These are phyloP conservation scores for Gonocerus acuteangulatus DNA, from an alignment of 2,888 invertebrate genomes.

Conservation along the genomic window DNA sequence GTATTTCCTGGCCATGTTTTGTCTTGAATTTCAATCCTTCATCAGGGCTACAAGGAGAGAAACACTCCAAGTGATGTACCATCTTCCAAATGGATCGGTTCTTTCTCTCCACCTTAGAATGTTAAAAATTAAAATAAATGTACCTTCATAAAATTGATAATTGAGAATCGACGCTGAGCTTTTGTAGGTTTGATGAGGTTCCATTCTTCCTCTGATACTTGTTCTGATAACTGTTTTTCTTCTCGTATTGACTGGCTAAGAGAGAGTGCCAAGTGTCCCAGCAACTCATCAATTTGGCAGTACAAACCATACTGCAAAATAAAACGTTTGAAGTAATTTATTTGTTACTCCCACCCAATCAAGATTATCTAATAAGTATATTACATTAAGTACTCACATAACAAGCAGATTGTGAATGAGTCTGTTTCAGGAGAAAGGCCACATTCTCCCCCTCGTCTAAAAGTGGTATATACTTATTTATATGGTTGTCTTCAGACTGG, in stretches of 20 bases:
- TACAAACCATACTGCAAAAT: constrained; percentile 46
- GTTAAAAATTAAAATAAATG: no score
- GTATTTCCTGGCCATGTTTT: no score
- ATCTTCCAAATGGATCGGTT: no score
- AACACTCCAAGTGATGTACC: no score
- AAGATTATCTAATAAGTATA: no score
- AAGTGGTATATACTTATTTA: constrained; percentile 48
- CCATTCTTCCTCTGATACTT: constrained; percentile 79
- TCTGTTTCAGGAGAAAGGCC: constrained; percentile 50
- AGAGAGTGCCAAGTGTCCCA: constrained; percentile 58
- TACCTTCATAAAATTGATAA: constrained; percentile 62
- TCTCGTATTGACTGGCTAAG: constrained; percentile 60
- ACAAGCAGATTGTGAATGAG: constrained; percentile 6
- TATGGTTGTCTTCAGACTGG: constrained; percentile 47
- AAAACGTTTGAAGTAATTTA: background rate
- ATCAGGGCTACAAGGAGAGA: no score
- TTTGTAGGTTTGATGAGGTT: constrained; percentile 67
- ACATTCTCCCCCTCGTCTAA: constrained; percentile 71
- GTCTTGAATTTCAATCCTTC: no score
- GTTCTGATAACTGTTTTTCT: constrained; percentile 63
- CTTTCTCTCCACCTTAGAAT: no score
- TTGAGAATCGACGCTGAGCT: constrained; percentile 54
- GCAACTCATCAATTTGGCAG: constrained; percentile 62
- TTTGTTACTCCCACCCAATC: no score
- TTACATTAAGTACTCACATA: constrained; percentile 24